Evolutionary conservation across 2,797 vertebrate genomes (phyloP), one percentile per base, ranked within the genome.

Genomic region (Neosilurus mollespiculum): DNA sequence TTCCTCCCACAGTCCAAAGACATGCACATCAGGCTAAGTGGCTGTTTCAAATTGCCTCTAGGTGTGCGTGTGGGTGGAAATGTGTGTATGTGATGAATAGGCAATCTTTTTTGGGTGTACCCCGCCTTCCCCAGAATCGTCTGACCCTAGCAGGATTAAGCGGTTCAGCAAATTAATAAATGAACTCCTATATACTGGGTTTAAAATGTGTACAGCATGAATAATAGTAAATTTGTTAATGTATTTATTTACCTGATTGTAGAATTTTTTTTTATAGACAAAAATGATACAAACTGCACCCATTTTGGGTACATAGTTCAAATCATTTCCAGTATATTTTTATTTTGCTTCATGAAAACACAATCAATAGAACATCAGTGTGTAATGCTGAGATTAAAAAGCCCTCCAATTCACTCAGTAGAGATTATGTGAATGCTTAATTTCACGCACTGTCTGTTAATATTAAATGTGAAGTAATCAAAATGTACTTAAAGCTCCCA

Each of bases 361-460:
- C 49, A 56, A 73, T 66, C 59, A 56, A 75, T 75, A 82, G 65
- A 65, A 15, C 26, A 20, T 37, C 9, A 4, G 10, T 82, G 70
- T 54, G 71, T 75, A 56, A 82, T 43, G 43, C 20, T 15, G 18
- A 15, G 24, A 61, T 72, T 72, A 59, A 71, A 24, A 65, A 51
- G 72, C 53, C 81, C 34, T 75, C 81, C 14, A 26, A 73, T 49
- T 75, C 70, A 56, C 62, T 82, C 71, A 75, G 12, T 37, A 75
- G 43, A 56, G 81, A 75, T 69, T 66, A 69, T 78, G 65, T 37
- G 82, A 79, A 83, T 54, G 37, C 65, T 62, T 78, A 58, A 83
- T 83, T 83, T 83, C 66, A 83, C 56, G 56, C 76, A 79, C 66
- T 62, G 82, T 76, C 76, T 72, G 82, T 62, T 71, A 79, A 83